Percentiles rank a stretch among this genome's conserved stretches.
Evolutionary conservation across 2,888 invertebrate species (phyloP).

Genomic region (Griposia aprilina): DNA sequence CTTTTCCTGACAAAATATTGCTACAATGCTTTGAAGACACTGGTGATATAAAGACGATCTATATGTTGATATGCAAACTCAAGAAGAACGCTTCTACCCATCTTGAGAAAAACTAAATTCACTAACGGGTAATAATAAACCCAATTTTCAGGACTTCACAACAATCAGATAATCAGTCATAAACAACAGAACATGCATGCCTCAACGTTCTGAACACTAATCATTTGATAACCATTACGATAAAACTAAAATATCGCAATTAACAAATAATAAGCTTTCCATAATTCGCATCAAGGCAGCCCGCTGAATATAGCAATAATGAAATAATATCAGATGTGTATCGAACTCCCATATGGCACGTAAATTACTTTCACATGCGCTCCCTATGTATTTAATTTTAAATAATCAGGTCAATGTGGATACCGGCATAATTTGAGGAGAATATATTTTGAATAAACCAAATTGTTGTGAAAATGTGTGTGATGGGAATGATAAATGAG

Average conservation of each 20-base stretch:
- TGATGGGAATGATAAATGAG: conserved; percentile 51
- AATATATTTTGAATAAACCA: conserved; percentile 28
- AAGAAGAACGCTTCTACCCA: neutral
- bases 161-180: neutral
- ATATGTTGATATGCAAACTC: neutral
- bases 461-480: conserved; percentile 33
- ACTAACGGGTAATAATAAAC: neutral
- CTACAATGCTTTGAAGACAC: neutral
- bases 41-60: neutral
- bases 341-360: conserved; percentile 59
- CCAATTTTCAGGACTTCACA: neutral
- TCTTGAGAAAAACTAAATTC: neutral
- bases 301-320: conserved; percentile 44
- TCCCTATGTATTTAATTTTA: conserved; percentile 60
- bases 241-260: conserved; percentile 39
- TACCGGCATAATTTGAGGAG: conserved; percentile 35
- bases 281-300: conserved; percentile 32
- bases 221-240: conserved; percentile 1
- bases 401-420: conserved; percentile 51
- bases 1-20: neutral
- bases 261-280: conserved; percentile 46
- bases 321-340: conserved; percentile 60
- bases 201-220: neutral
- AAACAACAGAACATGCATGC: neutral
- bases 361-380: conserved; percentile 63